These are phyloP conservation scores for Ptilorrhoa leucosticta DNA, from an alignment of 2,113 vertebrate genomes.

Conservation along the genomic window DNA sequence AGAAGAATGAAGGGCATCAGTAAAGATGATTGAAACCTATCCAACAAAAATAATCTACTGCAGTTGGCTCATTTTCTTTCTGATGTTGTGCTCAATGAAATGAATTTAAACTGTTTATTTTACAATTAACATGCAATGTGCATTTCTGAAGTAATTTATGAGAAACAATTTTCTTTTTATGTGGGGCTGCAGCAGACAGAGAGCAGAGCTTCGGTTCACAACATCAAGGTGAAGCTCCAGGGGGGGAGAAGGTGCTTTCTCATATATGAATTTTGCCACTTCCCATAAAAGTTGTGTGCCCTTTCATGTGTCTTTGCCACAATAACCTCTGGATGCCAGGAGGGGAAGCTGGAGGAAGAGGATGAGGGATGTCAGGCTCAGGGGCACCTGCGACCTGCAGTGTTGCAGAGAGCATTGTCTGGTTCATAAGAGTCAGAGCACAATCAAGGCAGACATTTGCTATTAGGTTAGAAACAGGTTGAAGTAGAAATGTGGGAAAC, in stretches of 20 bases:
- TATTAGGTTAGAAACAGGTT: background rate
- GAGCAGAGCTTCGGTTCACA: background rate
- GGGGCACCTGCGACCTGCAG: background rate
- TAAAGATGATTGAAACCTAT: conserved; percentile 65
- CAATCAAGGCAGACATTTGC: background rate
- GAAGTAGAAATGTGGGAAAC: background rate
- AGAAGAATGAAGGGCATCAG: conserved; percentile 62
- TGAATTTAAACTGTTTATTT: conserved; percentile 63
- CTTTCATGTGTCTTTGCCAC: background rate
- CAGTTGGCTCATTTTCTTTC: conserved; percentile 65
- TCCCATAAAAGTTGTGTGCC: background rate
- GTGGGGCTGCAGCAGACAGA: conserved; percentile 26
- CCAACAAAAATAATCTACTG: conserved; percentile 64
- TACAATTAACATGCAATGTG: conserved; percentile 58
- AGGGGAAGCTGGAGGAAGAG: background rate
- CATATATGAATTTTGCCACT: background rate
- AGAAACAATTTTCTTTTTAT: conserved; percentile 60
- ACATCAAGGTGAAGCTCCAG: background rate
- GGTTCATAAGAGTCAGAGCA: background rate
- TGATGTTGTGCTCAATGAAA: conserved; percentile 61
- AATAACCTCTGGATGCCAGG: background rate
- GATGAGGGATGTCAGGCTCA: background rate
- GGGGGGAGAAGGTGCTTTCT: background rate
- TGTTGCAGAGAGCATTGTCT: background rate
- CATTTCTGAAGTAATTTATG: conserved; percentile 60